These are phyloP conservation scores for Pogonognathellus flavescens DNA, from an alignment of 1,140 invertebrate genomes.

Conservation along the genomic window DNA sequence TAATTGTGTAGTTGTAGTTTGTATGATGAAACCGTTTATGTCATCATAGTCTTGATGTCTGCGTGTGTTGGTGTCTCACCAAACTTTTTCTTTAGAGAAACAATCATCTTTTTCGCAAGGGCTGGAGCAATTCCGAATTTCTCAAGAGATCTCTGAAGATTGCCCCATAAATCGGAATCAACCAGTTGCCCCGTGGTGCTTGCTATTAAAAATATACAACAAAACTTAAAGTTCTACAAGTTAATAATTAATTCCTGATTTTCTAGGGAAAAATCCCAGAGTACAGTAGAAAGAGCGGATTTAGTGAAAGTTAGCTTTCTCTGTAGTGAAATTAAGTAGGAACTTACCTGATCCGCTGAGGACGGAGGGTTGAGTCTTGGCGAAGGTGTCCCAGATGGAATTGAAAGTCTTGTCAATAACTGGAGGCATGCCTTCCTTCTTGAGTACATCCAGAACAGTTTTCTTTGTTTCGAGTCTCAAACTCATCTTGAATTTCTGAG, in stretches of 20 bases:
- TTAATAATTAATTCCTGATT: neutral
- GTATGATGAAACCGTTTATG: slow-evolving; percentile 35
- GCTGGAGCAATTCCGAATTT: slow-evolving; percentile 61
- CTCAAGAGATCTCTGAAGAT: slow-evolving; percentile 57
- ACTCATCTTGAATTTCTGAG: slow-evolving; percentile 60
- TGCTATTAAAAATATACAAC: slow-evolving; percentile 22
- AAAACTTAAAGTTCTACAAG: neutral
- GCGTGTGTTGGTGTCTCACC: slow-evolving; percentile 57
- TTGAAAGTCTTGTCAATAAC: slow-evolving; percentile 64
- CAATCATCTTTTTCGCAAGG: slow-evolving; percentile 57
- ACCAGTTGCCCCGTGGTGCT: slow-evolving; percentile 34
- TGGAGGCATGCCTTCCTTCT: slow-evolving; percentile 65
- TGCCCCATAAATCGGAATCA: slow-evolving; percentile 66
- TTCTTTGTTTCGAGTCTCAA: slow-evolving; percentile 61
- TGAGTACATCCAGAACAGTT: slow-evolving; percentile 56
- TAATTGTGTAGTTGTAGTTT: no score
- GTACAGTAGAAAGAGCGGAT: neutral
- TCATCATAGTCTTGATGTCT: slow-evolving; percentile 65
- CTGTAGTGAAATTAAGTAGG: neutral
- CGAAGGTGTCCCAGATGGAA: slow-evolving; percentile 66
- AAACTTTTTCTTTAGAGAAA: slow-evolving; percentile 62
- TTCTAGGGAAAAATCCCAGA: neutral
- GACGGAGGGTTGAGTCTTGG: slow-evolving; percentile 65
- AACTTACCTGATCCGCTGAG: slow-evolving; percentile 61
- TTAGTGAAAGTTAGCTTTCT: neutral